Conservation (phyloP, 2,113 vertebrate species). For the human (Homo sapiens) region GRCh38 chr9:14466001-14466500, state of each 20-base stretch:
- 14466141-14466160: not conserved
- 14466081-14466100: not conserved
- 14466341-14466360: not conserved
- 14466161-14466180: constrained; percentile 20
- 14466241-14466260: constrained; percentile 80
- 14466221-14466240: constrained; percentile 68
- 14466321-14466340: constrained; percentile 59
- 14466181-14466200: not conserved
- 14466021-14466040: not conserved
- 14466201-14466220: constrained; percentile 24
- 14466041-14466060: not conserved
- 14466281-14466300: constrained; percentile 69
- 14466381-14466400: not conserved
- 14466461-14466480: not conserved
- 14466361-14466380: constrained; percentile 8
- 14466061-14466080: not conserved
- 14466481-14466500: not conserved
- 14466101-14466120: not conserved
- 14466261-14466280: constrained; percentile 75
- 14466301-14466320: constrained; percentile 46
- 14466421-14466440: not conserved
- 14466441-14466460: fast-evolving
- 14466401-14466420: not conserved
- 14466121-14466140: not conserved
- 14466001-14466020: not conserved